These are phyloP conservation scores for Poeciliopsis infans DNA, from an alignment of 2,797 vertebrate species.

Conservation along the genomic window DNA sequence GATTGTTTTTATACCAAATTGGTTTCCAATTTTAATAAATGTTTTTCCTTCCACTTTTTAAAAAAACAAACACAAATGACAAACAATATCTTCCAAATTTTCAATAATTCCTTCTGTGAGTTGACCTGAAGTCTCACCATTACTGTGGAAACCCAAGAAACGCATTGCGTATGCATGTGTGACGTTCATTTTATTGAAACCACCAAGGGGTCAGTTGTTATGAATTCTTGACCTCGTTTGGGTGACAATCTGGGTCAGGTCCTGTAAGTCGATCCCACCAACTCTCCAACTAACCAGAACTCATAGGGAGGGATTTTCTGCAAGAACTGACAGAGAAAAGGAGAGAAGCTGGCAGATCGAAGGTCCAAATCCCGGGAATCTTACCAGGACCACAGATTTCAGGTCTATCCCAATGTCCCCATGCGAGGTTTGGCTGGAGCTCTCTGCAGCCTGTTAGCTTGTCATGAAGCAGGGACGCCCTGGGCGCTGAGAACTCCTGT, in stretches of 20 bases:
- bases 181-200: conserved; percentile 18
- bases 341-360: conserved; percentile 14
- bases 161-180: too few relatives aligned
- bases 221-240: conserved; percentile 52
- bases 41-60: too few relatives aligned
- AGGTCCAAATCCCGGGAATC: conserved; percentile 14
- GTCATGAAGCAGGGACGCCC: conserved; percentile 54
- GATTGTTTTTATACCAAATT: too few relatives aligned
- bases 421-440: conserved; percentile 53
- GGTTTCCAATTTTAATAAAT: too few relatives aligned
- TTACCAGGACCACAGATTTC: conserved; percentile 34
- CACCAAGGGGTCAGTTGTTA: conserved; percentile 14
- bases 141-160: too few relatives aligned
- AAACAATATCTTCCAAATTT: too few relatives aligned
- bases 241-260: conserved; percentile 49
- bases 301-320: conserved; percentile 6
- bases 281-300: conserved; percentile 55
- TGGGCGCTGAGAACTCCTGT: conserved; percentile 69
- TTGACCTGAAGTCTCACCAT: too few relatives aligned
- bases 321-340: conserved; percentile 19
- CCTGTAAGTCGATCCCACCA: conserved; percentile 37
- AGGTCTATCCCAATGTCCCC: conserved; percentile 35
- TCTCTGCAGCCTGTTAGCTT: conserved; percentile 49
- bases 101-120: too few relatives aligned
- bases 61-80: too few relatives aligned